Conservation (phyloP, 2,888 invertebrate species). For the Noctua janthe region DNA sequence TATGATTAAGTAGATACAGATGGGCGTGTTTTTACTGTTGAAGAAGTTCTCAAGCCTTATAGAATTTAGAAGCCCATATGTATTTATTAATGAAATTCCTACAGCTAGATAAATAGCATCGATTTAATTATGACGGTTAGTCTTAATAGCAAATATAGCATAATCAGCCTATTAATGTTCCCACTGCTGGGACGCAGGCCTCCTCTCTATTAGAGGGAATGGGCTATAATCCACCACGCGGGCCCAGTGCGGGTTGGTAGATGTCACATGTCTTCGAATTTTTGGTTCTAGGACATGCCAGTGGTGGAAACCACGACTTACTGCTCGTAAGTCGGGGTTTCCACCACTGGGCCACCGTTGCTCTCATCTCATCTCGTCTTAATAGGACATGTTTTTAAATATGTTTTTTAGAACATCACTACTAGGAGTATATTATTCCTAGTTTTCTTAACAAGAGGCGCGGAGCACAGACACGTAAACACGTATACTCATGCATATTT, state of each 20-base stretch:
- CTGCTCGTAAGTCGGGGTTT: no score
- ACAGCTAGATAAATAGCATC: not conserved
- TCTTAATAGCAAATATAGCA: no score
- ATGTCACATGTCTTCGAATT: no score
- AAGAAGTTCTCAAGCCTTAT: not conserved
- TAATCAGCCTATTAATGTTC: no score
- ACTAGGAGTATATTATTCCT: not conserved
- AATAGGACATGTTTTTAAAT: not conserved
- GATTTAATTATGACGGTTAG: not conserved
- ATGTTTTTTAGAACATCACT: not conserved
- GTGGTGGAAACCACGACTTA: no score
- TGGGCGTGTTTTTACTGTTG: not conserved
- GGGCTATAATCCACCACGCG: no score
- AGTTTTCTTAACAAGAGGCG: conserved; percentile 8
- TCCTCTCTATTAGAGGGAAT: no score
- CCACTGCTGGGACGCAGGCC: no score
- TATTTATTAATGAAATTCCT: not conserved
- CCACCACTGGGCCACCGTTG: no score
- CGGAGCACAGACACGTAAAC: not conserved
- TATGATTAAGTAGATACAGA: not conserved
- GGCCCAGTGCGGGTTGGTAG: no score
- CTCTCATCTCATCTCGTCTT: no score
- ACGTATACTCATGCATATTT: conserved; percentile 17
- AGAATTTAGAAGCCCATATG: not conserved
- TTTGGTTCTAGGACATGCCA: no score